Evolutionary conservation across 1,140 invertebrate species (phyloP).

Genomic region (Pseudomyrmex cubaensis): DNA sequence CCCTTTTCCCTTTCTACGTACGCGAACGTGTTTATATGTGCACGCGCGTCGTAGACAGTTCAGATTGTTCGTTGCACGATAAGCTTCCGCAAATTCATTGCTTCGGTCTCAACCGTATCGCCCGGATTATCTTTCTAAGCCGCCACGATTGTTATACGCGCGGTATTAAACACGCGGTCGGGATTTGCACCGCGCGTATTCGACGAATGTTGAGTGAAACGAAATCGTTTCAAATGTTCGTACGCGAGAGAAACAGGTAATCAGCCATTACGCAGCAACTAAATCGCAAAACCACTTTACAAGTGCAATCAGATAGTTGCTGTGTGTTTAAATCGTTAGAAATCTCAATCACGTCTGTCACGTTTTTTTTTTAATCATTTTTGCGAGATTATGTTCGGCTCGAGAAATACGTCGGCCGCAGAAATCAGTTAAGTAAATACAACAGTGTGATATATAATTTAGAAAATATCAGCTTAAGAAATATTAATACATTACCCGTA

Average conservation of each 20-base stretch:
- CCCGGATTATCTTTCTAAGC: background rate
- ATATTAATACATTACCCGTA: too few relatives aligned
- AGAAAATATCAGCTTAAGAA: too few relatives aligned
- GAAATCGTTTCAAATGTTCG: background rate
- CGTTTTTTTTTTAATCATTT: background rate
- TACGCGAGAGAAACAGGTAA: background rate
- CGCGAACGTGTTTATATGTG: background rate
- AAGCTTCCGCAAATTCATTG: constrained; percentile 24
- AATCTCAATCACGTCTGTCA: background rate
- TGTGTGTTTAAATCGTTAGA: background rate
- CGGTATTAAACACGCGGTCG: background rate
- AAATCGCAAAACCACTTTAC: too few relatives aligned
- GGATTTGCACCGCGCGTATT: constrained; percentile 5
- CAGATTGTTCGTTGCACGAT: background rate
- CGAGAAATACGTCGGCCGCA: background rate
- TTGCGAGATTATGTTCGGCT: background rate
- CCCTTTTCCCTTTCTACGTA: background rate
- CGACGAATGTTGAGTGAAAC: constrained; percentile 15
- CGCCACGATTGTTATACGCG: constrained; percentile 2
- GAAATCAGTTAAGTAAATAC: too few relatives aligned
- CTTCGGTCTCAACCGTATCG: background rate
- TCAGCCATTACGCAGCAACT: background rate
- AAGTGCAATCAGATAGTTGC: background rate
- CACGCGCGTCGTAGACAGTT: background rate
- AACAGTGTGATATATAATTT: too few relatives aligned